These are phyloP conservation scores for Polydrusus tereticollis DNA, from an alignment of 2,888 invertebrate species.

Conservation along the genomic window DNA sequence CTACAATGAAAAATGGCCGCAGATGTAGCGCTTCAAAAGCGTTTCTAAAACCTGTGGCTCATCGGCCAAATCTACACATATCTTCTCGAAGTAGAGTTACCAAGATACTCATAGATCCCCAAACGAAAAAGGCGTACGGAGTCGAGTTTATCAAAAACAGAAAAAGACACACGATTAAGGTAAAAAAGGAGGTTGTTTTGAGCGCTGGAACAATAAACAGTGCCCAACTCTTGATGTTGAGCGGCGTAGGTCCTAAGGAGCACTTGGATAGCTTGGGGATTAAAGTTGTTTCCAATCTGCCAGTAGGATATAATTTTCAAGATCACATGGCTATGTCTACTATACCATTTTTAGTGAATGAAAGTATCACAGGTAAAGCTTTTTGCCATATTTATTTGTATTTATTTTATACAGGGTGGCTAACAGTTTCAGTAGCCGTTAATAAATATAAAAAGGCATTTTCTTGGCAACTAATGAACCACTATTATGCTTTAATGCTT, in stretches of 20 bases:
- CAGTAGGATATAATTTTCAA: conserved; percentile 86
- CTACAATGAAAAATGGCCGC: conserved; percentile 78
- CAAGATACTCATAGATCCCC: conserved; percentile 76
- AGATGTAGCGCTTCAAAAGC: conserved; percentile 86
- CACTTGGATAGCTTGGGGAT: conserved; percentile 75
- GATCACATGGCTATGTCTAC: conserved; percentile 84
- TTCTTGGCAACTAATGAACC: no score
- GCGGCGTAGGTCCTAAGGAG: conserved; percentile 81
- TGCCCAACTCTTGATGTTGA: conserved; percentile 88
- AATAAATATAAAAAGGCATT: no score
- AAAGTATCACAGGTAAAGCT: conserved; percentile 69
- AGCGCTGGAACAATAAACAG: conserved; percentile 87
- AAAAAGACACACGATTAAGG: conserved; percentile 67
- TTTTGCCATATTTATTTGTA: neutral
- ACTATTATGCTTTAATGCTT: no score
- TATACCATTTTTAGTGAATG: conserved; percentile 80
- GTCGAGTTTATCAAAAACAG: conserved; percentile 79
- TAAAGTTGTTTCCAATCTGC: conserved; percentile 75
- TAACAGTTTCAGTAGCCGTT: no score
- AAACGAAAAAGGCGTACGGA: conserved; percentile 73
- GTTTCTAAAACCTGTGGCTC: conserved; percentile 77
- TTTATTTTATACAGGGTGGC: no score
- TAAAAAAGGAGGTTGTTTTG: conserved; percentile 82
- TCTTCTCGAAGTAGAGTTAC: conserved; percentile 78
- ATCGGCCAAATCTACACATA: conserved; percentile 78